Evolutionary conservation across 2,888 invertebrate species (phyloP), one percentile per base, ranked within the genome.

Genomic region (Auanema sp.): DNA sequence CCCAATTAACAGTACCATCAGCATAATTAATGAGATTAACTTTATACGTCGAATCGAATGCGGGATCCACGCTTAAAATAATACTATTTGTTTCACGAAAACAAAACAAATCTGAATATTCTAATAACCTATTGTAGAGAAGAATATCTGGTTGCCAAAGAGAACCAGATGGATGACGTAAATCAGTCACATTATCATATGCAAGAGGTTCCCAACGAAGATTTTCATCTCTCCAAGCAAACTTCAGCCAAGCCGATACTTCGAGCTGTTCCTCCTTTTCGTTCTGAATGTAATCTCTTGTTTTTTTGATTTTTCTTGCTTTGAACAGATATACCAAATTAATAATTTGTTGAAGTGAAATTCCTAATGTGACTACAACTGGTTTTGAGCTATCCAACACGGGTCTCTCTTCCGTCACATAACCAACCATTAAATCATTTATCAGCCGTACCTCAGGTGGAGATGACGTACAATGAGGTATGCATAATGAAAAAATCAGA

Each of bases 241-340:
- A 80, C 44, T 78, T 79, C 4, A 80, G 62, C 80, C 80, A 80
- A n/a, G 76, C 74, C 53, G 78, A 78, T 55, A 80, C 78, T 54
- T 77, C 77, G n/a, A 80, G 62, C 58, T 77, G 76, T 54, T 80
- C 80, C 49, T 78, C 77, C 59, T 75, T 71, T 60, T 79, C 79
- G 44, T 80, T 75, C 79, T 80, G 63, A 60, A 23, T 1, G 42
- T 42, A 6, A 14, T 47, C 44, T 18, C 5, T 55, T 52, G 18
- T 18, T 47, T 47, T 47, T 1, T n/a, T 2, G 8, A 16, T 50
- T 24, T 44, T 49, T 25, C 51, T 43, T 50, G 51, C 18, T 52
- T 5, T 18, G n/a, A 52, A 52, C 2, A 52, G 18, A 53, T 69
- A 57, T 54, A 79, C 80, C 75, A 80, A 58, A 59, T 80, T 76